phyloP scores from a whole-genome alignment of 2,113 vertebrate genomes.

The Numida meleagris region DNA sequence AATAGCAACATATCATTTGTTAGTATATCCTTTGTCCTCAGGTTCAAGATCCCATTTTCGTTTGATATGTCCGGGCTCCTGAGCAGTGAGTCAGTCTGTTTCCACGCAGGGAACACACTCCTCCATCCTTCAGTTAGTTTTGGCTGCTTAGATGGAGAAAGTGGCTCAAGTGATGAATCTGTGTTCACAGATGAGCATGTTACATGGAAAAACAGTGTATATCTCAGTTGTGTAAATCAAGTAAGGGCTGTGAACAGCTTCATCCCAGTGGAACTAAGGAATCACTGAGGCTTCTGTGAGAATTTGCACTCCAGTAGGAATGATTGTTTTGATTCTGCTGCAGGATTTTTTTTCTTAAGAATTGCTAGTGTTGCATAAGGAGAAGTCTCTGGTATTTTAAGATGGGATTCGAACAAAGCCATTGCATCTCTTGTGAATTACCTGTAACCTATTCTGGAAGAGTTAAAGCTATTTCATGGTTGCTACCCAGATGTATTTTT shows the following conservation, averaged over 20 bases:
- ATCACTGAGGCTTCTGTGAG: neutral
- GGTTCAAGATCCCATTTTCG: neutral
- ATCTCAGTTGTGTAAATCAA: neutral
- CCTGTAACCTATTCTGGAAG: neutral
- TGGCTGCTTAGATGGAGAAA: conserved; percentile 49
- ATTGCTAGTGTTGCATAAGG: neutral
- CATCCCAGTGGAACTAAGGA: neutral
- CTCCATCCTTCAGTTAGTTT: neutral
- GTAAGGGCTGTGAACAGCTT: neutral
- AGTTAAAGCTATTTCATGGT: neutral
- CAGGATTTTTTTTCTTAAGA: neutral
- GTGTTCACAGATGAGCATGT: neutral
- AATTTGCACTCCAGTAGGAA: neutral
- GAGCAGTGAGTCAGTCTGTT: neutral
- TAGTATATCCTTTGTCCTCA: neutral
- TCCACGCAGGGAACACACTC: neutral
- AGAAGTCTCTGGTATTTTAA: neutral
- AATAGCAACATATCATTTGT: neutral
- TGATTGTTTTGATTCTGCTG: neutral
- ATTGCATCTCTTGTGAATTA: neutral
- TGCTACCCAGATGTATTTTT: neutral
- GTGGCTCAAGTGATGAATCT: conserved; percentile 28
- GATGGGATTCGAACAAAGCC: neutral
- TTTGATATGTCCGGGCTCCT: neutral
- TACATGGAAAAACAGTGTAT: neutral